phyloP scores from a whole-genome alignment of 2,888 invertebrate species.

The Choristoneura rosaceana region DNA sequence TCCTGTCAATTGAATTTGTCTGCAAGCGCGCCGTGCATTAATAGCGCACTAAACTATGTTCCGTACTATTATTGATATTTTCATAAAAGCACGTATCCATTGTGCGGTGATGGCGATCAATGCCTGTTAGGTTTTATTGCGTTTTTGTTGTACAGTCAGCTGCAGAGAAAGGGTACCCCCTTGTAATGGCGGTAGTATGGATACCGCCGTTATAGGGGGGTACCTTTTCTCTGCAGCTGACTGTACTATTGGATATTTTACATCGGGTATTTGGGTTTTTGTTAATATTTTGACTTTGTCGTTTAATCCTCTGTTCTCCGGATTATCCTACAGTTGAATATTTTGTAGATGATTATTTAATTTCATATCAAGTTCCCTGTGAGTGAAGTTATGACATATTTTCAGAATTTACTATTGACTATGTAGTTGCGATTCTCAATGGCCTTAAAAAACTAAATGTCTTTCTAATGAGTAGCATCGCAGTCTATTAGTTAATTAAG shows the following conservation, averaged over 20 bases:
- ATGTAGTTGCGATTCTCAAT: constrained; percentile 14
- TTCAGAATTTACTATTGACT: neutral
- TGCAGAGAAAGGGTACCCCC: too few relatives aligned
- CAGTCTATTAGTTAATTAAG: constrained; percentile 58
- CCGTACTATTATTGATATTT: constrained; percentile 77
- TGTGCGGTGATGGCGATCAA: constrained; percentile 64
- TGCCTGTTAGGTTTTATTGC: constrained; percentile 67
- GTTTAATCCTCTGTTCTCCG: constrained; percentile 50
- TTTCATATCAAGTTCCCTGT: neutral
- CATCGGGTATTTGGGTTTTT: constrained; percentile 53
- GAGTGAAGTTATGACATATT: neutral
- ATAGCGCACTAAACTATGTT: constrained; percentile 79
- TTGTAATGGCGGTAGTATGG: too few relatives aligned
- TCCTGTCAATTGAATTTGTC: constrained; percentile 84
- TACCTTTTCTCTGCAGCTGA: too few relatives aligned
- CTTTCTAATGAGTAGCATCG: constrained; percentile 53
- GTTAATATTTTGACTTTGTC: constrained; percentile 64
- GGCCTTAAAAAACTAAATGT: constrained; percentile 28
- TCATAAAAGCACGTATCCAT: constrained; percentile 72
- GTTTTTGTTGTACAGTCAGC: constrained; percentile 66
- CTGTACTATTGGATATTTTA: constrained; percentile 70
- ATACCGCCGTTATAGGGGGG: too few relatives aligned
- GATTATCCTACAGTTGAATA: neutral
- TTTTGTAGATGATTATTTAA: neutral
- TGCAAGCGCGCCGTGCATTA: constrained; percentile 79